Evolutionary conservation across 2,888 invertebrate species (phyloP).

Genomic region (Dascillus cervinus): DNA sequence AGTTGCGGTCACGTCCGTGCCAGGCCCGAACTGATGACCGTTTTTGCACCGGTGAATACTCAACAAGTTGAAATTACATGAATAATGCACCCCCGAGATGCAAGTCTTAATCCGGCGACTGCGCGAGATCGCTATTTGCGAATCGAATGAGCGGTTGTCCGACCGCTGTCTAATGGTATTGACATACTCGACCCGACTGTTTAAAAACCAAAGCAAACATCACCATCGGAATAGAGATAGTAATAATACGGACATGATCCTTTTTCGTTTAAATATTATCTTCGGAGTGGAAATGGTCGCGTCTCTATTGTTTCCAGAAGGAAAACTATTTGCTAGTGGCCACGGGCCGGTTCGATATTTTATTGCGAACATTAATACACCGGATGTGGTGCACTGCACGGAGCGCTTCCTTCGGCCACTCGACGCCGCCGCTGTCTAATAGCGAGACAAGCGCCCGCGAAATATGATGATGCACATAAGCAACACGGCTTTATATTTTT

Average conservation of each 20-base stretch:
- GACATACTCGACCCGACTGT: conserved; percentile 12
- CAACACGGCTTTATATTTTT: conserved; percentile 21
- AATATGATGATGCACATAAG: conserved; percentile 17
- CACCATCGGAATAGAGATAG: conserved; percentile 2
- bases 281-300: too few species aligned
- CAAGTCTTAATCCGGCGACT: conserved; percentile 12
- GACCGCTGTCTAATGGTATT: conserved; percentile 17
- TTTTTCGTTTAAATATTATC: too few species aligned
- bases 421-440: too few species aligned
- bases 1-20: conserved; percentile 18
- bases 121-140: conserved; percentile 3
- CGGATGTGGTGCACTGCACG: too few species aligned
- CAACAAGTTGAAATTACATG: conserved; percentile 15
- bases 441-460: conserved; percentile 10
- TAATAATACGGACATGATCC: too few species aligned
- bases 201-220: conserved; percentile 11
- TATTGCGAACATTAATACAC: too few species aligned
- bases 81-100: conserved; percentile 9
- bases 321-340: too few species aligned
- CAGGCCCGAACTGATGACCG: conserved; percentile 10
- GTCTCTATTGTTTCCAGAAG: too few species aligned
- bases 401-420: too few species aligned
- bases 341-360: too few species aligned
- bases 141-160: conserved; percentile 12
- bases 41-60: conserved; percentile 12